Base-by-base conservation (phyloP, 2,888 invertebrate species). In the Pristionchus exspectatus region DNA sequence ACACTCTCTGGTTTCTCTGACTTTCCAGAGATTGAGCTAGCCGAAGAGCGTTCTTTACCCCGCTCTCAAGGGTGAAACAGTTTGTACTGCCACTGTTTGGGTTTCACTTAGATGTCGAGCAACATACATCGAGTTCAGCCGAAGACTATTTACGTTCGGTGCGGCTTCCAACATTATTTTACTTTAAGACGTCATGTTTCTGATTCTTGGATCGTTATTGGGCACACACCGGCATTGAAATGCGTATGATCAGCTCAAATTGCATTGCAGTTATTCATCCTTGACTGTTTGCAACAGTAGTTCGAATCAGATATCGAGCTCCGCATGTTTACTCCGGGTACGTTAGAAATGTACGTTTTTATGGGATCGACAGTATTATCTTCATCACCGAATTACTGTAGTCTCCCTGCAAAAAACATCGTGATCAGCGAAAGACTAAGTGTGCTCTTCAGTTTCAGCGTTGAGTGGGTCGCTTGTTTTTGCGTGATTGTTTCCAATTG, bases 371-470 rank as follows among this genome's bases (percentile, higher is more conserved):
- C n/a, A 44, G 44, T 44, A 44, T 44, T 44, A 44, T n/a, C 44
- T 44, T 44, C 44, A 44, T 44, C 4, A 9, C 44, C 44, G 44
- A 44, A 44, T 63, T 63, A 63, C 63, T 24, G n/a, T n/a, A 63
- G 63, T 24, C 21, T 63, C n/a, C 63, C n/a, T 24, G n/a, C 10
- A 4, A 63, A 63, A 63, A 63, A n/a, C 24, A 63, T 1, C 63
- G 9, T n/a, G 63, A n/a, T n/a, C n/a, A 63, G 3, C 0, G 63
- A n/a, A 10, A 63, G 63, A 10, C 63, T 63, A 63, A 63, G 63
- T 63, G 63, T 44, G 74, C 74, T 74, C 38, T 74, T 74, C 69
- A 69, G 74, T 74, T 74, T 74, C 74, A 30, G 2, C 33, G 44
- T 50, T 72, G 72, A 12, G 66, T 66, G 72, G 30, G 16, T 33